phyloP scores from a whole-genome alignment of 1,140 invertebrate species.

The Aporrectodea caliginosa region DNA sequence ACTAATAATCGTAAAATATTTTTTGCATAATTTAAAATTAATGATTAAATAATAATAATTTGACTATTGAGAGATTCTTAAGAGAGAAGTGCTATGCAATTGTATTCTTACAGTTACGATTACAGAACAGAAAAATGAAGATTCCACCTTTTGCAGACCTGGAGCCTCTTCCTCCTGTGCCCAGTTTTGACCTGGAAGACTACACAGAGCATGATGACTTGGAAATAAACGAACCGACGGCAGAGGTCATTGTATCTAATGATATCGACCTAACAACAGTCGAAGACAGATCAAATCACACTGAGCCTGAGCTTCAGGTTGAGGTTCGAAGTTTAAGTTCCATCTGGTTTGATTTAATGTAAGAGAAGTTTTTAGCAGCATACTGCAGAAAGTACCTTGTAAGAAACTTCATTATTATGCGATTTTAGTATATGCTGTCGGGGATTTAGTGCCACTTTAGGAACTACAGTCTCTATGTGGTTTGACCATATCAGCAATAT shows the following conservation, averaged over 20 bases:
- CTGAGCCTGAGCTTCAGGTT: not conserved
- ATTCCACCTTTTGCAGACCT: not conserved
- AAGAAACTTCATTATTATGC: no score
- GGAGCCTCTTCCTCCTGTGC: not conserved
- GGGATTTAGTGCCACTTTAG: no score
- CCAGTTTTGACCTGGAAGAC: not conserved
- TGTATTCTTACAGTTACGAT: no score
- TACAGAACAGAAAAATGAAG: not conserved
- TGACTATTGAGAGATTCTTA: no score
- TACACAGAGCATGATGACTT: not conserved
- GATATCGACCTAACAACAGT: not conserved
- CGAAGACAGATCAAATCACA: not conserved
- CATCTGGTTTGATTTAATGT: not conserved
- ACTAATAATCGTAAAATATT: no score
- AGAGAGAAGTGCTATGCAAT: no score
- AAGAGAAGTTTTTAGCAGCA: not conserved
- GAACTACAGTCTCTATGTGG: no score
- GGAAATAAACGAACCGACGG: no score
- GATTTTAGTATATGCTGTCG: no score
- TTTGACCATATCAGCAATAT: no score
- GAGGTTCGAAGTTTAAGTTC: not conserved
- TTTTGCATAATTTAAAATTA: no score
- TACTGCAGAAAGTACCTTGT: not conserved
- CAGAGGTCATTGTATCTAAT: not conserved
- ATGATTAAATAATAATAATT: no score